Evolutionary conservation across 2,113 vertebrate species (phyloP).

Genomic region (Pachyramphus minor): DNA sequence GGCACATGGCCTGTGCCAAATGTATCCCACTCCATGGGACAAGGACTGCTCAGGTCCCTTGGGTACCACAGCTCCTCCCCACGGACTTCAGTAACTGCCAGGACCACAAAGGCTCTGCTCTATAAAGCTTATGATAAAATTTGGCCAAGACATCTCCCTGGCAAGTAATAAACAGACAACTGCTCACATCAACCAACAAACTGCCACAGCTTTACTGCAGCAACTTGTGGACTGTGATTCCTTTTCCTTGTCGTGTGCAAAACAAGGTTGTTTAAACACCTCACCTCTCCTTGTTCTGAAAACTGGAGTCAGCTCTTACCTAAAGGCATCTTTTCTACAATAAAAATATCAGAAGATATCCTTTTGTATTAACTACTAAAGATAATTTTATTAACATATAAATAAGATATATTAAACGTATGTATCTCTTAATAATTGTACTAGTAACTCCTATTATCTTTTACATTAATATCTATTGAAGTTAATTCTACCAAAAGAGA

Average conservation of each 20-base stretch:
- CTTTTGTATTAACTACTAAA: not conserved
- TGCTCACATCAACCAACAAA: not conserved
- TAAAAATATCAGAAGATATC: not conserved
- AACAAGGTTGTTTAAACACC: not conserved
- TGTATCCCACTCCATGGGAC: not conserved
- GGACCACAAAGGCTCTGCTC: not conserved
- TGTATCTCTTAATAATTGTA: not conserved
- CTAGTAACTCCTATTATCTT: not conserved
- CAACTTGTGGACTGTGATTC: not conserved
- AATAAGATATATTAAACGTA: not conserved
- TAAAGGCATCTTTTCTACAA: not conserved
- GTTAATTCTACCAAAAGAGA: not conserved
- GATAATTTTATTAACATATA: not conserved
- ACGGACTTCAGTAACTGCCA: fast-evolving
- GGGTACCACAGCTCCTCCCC: not conserved
- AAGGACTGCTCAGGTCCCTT: not conserved
- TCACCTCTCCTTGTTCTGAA: not conserved
- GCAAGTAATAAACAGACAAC: not conserved
- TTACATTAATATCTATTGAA: not conserved
- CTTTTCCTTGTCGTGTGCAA: not conserved
- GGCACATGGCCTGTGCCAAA: not conserved
- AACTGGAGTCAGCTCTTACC: not conserved
- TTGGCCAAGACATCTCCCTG: not conserved
- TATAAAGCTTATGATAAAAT: not conserved
- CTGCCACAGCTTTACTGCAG: not conserved